Evolutionary conservation across 2,797 vertebrate species (phyloP).

Genomic region (Acanthornis magna): DNA sequence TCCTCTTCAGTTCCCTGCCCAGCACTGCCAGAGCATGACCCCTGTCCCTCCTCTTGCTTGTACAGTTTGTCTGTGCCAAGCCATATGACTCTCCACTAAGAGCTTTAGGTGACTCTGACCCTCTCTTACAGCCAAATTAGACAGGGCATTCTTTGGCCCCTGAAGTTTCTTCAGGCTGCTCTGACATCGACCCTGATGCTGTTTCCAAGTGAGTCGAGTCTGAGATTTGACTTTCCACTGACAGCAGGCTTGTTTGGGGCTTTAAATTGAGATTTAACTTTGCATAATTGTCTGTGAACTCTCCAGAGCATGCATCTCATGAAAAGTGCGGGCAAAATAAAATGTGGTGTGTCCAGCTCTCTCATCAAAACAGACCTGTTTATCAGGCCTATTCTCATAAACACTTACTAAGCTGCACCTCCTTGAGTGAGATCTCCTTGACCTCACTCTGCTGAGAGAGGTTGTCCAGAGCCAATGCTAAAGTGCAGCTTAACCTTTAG

Average conservation of each 20-base stretch:
- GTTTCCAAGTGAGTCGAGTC: not conserved
- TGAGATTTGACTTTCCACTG: not conserved
- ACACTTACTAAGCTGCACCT: not conserved
- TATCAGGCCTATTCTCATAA: not conserved
- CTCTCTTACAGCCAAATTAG: not conserved
- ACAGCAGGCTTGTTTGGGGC: not conserved
- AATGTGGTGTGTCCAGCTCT: not conserved
- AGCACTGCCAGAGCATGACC: not conserved
- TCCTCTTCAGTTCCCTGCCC: not conserved
- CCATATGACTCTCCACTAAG: not conserved
- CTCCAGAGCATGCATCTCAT: not conserved
- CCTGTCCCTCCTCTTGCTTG: not conserved
- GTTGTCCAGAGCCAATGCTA: slow-evolving; percentile 12
- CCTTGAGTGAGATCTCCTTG: slow-evolving; percentile 3
- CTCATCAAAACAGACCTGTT: not conserved
- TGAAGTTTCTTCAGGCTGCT: not conserved
- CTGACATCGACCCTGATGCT: not conserved
- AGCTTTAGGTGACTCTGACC: not conserved
- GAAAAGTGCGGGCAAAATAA: not conserved
- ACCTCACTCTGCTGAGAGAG: not conserved
- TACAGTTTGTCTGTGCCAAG: not conserved
- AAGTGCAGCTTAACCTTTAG: slow-evolving; percentile 58
- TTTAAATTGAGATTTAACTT: not conserved
- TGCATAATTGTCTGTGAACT: not conserved
- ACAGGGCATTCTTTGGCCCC: not conserved